Base-by-base conservation (phyloP, 2,113 vertebrate species). In the Salvator merianae region DNA sequence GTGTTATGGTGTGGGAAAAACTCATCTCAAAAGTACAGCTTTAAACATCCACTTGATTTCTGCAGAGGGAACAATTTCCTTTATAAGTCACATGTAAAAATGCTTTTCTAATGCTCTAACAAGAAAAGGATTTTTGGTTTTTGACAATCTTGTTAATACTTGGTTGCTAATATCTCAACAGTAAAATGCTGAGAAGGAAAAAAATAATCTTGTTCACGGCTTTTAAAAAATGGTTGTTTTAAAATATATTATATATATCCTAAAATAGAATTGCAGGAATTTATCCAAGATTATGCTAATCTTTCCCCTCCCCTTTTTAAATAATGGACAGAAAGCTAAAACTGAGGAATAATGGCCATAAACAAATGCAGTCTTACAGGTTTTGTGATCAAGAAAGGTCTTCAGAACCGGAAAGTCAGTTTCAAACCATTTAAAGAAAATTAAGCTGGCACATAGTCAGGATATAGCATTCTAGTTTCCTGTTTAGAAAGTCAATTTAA, bases 351-450 rank as follows among this genome's bases (percentile, higher is more conserved):
- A 90, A 88, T 69, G 50, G 84, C 79, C 77, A 86, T 88, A 78
- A 87, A 82, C 83, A 89, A 90, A 91, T 84, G 82, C 59, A 82
- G 86, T 85, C 78, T 87, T 89, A 85, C 77, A 90, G 86, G 86
- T 81, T 83, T 89, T 66, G 89, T 77, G 77, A 86, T 86, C 88
- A 86, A 84, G 83, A 91, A 90, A 88, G 70, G 81, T 86, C 55
- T 88, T 92, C 82, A 32, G 43, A 85, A 87, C 77, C 83, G 84
- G 4, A 10, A 26, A 74, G 28, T 74, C 1, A 7, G 4, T 30
- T 30, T 14, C 34, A 20, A 47, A 70, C 6, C 4, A 70, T 36
- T 20, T 20, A 34, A 36, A 36, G 32, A 68, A 68, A 36, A 32
- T 70, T 70, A 34, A 20, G n/a, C 18, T 70, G 69, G 34, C 5